phyloP scores from a whole-genome alignment of 2,797 vertebrate species.

The Intellagama lesueurii region DNA sequence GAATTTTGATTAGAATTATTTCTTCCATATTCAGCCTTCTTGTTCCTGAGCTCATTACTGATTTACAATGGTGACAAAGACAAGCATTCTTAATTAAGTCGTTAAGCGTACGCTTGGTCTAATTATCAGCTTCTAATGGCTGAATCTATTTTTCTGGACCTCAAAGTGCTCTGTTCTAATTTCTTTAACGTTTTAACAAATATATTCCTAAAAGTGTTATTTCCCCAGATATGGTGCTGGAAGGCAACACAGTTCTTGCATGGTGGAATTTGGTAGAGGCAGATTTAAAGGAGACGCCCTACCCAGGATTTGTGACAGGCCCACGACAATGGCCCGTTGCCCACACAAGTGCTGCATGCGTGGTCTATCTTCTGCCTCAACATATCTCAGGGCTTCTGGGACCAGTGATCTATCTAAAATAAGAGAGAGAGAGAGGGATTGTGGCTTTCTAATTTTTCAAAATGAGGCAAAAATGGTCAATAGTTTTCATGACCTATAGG shows the following conservation, averaged over 20 bases:
- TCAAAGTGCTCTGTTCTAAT: constrained; percentile 6
- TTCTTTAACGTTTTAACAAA: constrained; percentile 33
- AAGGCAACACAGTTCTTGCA: not conserved
- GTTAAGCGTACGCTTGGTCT: constrained; percentile 24
- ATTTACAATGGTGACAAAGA: constrained; percentile 18
- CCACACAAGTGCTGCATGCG: too few species aligned
- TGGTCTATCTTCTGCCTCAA: not conserved
- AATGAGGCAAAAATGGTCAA: not conserved
- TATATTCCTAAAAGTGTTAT: not conserved
- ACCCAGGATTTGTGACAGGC: not conserved
- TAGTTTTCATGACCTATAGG: not conserved
- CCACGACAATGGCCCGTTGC: not conserved
- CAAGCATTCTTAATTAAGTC: constrained; percentile 38
- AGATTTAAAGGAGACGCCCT: not conserved
- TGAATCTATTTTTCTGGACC: constrained; percentile 25
- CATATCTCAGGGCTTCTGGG: not conserved
- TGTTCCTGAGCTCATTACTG: not conserved
- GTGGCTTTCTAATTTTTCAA: not conserved
- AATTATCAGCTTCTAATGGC: constrained; percentile 39
- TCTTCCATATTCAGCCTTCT: not conserved
- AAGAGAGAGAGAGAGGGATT: not conserved
- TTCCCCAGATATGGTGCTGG: not conserved
- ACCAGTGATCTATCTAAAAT: not conserved
- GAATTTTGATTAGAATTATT: not conserved
- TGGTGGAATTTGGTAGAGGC: too few species aligned